Conservation (phyloP, 2,888 invertebrate species). For the Philaethria dido region DNA sequence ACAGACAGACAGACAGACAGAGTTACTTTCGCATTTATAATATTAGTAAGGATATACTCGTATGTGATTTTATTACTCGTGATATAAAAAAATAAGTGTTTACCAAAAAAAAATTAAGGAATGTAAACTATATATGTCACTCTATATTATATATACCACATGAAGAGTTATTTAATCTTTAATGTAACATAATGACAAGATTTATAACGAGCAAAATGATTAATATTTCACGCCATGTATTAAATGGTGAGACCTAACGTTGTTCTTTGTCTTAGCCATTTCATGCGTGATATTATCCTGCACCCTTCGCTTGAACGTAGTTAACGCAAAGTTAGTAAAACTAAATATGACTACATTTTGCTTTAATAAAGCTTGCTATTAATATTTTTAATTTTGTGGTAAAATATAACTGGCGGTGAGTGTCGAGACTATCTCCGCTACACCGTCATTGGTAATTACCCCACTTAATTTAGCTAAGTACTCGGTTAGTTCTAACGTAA, state of each 20-base stretch:
- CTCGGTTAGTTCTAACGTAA: conserved; percentile 21
- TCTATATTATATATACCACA: too few relatives aligned
- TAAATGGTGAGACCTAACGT: conserved; percentile 8
- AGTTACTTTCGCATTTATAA: too few relatives aligned
- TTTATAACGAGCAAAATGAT: background rate
- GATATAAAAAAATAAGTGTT: background rate
- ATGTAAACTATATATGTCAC: too few relatives aligned
- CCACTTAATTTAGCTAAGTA: conserved; percentile 24
- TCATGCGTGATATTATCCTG: conserved; percentile 20
- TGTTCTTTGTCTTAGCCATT: conserved; percentile 12
- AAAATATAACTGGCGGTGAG: conserved; percentile 6
- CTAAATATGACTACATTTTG: conserved; percentile 3
- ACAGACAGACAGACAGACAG: too few relatives aligned
- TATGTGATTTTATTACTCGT: background rate
- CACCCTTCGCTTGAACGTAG: conserved; percentile 10
- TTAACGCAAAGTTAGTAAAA: conserved; percentile 2
- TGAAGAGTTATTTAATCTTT: background rate
- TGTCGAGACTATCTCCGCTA: conserved; percentile 3
- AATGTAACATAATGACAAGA: background rate
- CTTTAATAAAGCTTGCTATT: background rate
- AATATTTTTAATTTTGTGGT: conserved; percentile 5
- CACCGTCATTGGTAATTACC: conserved; percentile 17
- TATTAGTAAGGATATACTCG: too few relatives aligned
- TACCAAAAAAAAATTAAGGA: too few relatives aligned
- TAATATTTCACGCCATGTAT: conserved; percentile 13